Evolutionary conservation across 2,888 invertebrate genomes (phyloP).

Genomic region (Eupithecia tripunctaria): DNA sequence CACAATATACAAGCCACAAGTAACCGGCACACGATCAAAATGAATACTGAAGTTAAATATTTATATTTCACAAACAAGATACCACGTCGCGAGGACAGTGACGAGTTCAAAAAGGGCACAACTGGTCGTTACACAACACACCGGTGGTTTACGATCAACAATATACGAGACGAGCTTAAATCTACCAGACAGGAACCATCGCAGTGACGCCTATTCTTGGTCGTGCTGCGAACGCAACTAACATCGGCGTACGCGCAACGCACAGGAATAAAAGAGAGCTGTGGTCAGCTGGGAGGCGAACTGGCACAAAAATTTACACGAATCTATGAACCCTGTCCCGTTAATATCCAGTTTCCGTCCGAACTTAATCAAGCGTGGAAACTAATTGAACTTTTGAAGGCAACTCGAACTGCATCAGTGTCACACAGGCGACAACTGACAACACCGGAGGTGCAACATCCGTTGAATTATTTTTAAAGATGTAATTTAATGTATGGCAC

Average conservation of each 20-base stretch:
- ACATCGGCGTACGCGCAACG: conserved; percentile 74
- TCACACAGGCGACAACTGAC: conserved; percentile 74
- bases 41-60: conserved; percentile 63
- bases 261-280: conserved; percentile 69
- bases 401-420: conserved; percentile 62
- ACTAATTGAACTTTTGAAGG: conserved; percentile 66
- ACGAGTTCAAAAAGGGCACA: conserved; percentile 56
- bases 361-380: conserved; percentile 71
- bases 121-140: conserved; percentile 63
- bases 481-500: conserved; percentile 72
- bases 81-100: conserved; percentile 55
- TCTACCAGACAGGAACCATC: conserved; percentile 62
- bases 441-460: conserved; percentile 79
- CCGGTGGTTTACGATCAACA: conserved; percentile 60
- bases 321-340: conserved; percentile 69
- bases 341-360: conserved; percentile 73
- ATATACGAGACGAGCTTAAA: conserved; percentile 57
- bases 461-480: conserved; percentile 74
- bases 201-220: conserved; percentile 77
- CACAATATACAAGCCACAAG: conserved; percentile 51
- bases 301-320: conserved; percentile 69
- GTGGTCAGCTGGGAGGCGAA: conserved; percentile 59
- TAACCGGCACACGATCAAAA: conserved; percentile 53
- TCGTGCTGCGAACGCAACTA: conserved; percentile 79
- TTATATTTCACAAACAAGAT: conserved; percentile 61